Percentiles rank a stretch among this genome's conserved stretches.
Evolutionary conservation across 2,113 vertebrate genomes (phyloP).

Genomic region (Axis porcinus): DNA sequence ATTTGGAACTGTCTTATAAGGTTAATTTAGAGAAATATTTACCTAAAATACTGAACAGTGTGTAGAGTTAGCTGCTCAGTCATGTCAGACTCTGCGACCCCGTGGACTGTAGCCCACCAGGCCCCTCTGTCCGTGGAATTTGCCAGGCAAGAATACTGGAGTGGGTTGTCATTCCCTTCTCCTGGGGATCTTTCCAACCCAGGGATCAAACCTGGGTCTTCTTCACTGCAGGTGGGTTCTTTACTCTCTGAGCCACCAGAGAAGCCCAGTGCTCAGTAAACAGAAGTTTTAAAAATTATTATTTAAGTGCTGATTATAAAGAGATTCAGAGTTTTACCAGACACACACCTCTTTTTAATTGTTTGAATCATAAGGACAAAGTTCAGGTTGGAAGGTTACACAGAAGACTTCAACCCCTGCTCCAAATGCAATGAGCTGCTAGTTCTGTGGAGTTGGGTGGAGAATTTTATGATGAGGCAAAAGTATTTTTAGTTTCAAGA

Average conservation of each 20-base stretch:
- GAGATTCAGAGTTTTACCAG: background rate
- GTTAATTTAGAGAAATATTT: background rate
- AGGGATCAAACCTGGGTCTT: background rate
- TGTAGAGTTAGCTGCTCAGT: background rate
- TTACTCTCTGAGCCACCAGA: background rate
- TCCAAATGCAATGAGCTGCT: background rate
- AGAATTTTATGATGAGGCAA: background rate
- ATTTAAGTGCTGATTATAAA: background rate
- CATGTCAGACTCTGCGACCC: background rate
- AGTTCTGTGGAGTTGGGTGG: background rate
- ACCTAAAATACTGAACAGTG: background rate
- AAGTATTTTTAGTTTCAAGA: background rate
- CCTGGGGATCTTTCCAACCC: background rate
- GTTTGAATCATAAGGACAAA: background rate
- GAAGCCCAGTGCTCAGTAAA: background rate
- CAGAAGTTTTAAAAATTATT: background rate
- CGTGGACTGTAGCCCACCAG: fast-evolving
- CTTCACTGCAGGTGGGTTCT: background rate
- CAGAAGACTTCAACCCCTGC: background rate
- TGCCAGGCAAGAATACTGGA: background rate
- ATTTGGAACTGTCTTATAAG: background rate
- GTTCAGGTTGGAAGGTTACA: background rate
- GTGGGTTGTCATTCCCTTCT: background rate
- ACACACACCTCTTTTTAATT: background rate
- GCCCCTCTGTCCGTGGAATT: background rate